Conservation (phyloP, 1,140 invertebrate genomes). For the Drosophila ohnishii region DNA sequence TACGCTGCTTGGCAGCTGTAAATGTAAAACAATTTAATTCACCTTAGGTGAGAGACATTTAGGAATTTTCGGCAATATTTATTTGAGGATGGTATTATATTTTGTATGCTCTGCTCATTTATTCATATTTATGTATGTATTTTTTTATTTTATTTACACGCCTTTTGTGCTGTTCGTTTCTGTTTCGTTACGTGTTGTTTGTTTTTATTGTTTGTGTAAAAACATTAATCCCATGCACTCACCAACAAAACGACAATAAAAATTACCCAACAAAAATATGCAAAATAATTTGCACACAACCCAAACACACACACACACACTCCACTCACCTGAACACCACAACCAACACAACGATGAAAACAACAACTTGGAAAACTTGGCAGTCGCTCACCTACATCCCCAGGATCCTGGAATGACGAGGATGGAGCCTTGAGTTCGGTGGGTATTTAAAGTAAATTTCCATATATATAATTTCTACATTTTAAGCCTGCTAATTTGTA, state of each 20-base stretch:
- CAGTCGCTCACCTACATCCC: slow-evolving; percentile 82
- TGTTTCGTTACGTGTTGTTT: slow-evolving; percentile 74
- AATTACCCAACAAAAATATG: slow-evolving; percentile 58
- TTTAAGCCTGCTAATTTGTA: slow-evolving; percentile 6
- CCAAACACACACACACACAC: slow-evolving; percentile 22
- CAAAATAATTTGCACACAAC: slow-evolving; percentile 56
- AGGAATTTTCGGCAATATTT: slow-evolving; percentile 9
- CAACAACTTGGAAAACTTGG: slow-evolving; percentile 26
- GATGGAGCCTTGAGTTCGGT: slow-evolving; percentile 80
- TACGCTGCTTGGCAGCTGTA: neutral
- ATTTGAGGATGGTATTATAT: neutral
- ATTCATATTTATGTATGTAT: slow-evolving; percentile 32
- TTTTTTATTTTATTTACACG: slow-evolving; percentile 59
- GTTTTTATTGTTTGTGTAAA: slow-evolving; percentile 76
- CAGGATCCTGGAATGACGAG: slow-evolving; percentile 83
- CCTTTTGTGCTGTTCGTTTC: slow-evolving; percentile 55
- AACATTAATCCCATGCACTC: slow-evolving; percentile 76
- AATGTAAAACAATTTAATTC: slow-evolving; percentile 31
- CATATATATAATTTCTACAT: neutral
- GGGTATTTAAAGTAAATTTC: slow-evolving; percentile 27
- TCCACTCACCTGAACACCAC: slow-evolving; percentile 23
- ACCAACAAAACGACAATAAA: slow-evolving; percentile 46
- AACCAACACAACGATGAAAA: slow-evolving; percentile 38
- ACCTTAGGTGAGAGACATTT: neutral
- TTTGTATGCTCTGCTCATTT: slow-evolving; percentile 29